phyloP scores from a whole-genome alignment of 2,113 vertebrate genomes.

The Gavia stellata region DNA sequence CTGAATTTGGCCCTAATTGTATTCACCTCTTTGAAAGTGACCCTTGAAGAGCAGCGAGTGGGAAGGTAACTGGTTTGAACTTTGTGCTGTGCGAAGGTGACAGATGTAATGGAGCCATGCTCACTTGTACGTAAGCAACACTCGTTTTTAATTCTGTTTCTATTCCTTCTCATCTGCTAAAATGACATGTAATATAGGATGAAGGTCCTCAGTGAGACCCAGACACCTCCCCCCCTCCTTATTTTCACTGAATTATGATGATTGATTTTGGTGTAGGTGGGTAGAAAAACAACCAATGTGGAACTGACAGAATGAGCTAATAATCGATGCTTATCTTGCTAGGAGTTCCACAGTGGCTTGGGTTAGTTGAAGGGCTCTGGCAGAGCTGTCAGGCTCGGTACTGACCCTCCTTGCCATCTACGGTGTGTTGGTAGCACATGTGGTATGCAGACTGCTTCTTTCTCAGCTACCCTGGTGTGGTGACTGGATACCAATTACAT shows the following conservation, averaged over 20 bases:
- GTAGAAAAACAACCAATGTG: too few species aligned
- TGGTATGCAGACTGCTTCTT: background rate
- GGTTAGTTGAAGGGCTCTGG: conserved; percentile 20
- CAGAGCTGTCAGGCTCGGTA: background rate
- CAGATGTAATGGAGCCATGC: background rate
- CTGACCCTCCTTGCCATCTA: background rate
- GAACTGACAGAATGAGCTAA: conserved; percentile 43
- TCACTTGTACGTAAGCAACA: background rate
- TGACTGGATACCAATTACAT: background rate
- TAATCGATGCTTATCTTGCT: conserved; percentile 40
- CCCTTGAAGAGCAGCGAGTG: background rate
- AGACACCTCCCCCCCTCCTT: background rate
- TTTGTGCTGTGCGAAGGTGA: background rate
- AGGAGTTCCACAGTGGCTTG: background rate
- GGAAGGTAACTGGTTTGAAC: background rate
- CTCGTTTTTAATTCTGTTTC: background rate
- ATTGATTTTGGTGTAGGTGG: background rate
- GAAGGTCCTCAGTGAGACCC: conserved; percentile 5
- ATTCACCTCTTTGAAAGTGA: background rate
- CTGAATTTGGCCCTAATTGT: background rate
- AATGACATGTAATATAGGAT: background rate
- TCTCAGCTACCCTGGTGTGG: background rate
- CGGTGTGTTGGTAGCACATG: background rate
- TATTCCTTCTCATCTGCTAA: background rate
- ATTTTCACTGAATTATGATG: conserved; percentile 21